phyloP scores from a whole-genome alignment of 92 coral and sea anemone genomes.

The Actinernus sp. region DNA sequence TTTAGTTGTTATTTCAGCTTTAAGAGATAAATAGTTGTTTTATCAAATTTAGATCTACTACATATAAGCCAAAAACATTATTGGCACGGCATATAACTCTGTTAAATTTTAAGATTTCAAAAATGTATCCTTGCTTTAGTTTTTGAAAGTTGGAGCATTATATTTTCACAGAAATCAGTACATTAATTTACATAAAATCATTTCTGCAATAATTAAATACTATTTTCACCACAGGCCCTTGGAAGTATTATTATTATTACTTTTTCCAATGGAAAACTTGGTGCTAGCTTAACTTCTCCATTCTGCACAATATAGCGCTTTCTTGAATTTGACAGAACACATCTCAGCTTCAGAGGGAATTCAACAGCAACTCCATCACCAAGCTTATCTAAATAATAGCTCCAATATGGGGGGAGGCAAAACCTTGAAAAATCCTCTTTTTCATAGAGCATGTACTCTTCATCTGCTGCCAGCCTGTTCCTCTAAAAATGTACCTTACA shows the following conservation, averaged over 20 bases:
- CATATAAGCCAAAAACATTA: too few relatives aligned
- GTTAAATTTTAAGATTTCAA: too few relatives aligned
- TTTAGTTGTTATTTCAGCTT: too few relatives aligned
- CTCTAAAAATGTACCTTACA: conserved; percentile 33
- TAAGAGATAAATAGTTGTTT: too few relatives aligned
- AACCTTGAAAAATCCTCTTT: conserved; percentile 29
- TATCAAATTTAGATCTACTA: too few relatives aligned
- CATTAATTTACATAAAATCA: too few relatives aligned
- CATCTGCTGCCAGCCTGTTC: conserved; percentile 18
- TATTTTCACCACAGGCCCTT: conserved; percentile 48
- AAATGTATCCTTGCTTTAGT: too few relatives aligned
- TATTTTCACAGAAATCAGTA: too few relatives aligned
- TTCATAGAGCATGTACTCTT: conserved; percentile 50
- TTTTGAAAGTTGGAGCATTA: too few relatives aligned
- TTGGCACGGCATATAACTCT: too few relatives aligned
- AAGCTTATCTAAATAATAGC: conserved; percentile 38
- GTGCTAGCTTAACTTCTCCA: conserved; percentile 29
- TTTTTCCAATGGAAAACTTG: conserved; percentile 39
- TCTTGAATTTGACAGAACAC: conserved; percentile 8
- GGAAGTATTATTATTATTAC: conserved; percentile 19
- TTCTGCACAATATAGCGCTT: conserved; percentile 16
- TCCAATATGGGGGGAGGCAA: conserved; percentile 44
- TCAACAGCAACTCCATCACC: conserved; percentile 49
- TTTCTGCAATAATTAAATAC: too few relatives aligned
- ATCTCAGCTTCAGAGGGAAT: conserved; percentile 41